Percentiles rank a stretch among this genome's conserved stretches.
Evolutionary conservation across 1,140 invertebrate genomes (phyloP).

Genomic region (Cydia strobilella): DNA sequence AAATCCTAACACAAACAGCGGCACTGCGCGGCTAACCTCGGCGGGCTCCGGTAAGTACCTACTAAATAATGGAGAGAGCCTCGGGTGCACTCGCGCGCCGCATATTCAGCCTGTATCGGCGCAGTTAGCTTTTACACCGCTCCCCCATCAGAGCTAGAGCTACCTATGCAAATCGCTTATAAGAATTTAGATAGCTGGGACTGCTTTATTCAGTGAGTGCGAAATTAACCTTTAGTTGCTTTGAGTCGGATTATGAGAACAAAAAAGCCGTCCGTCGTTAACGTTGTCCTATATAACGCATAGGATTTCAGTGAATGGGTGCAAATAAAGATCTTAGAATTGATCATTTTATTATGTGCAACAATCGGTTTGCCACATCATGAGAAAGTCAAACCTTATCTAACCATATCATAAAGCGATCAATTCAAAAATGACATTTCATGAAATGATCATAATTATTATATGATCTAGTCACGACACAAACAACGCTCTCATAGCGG

Average conservation of each 20-base stretch:
- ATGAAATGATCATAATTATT: too few species aligned
- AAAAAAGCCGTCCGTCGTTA: not conserved
- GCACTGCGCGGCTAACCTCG: conserved; percentile 6
- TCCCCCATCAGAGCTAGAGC: not conserved
- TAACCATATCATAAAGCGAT: too few species aligned
- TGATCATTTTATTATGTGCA: too few species aligned
- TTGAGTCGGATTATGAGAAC: not conserved
- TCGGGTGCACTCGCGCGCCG: not conserved
- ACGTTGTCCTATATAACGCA: too few species aligned
- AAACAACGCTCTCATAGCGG: too few species aligned
- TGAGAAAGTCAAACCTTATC: too few species aligned
- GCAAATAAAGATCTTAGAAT: too few species aligned
- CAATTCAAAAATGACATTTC: too few species aligned
- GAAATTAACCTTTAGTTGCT: not conserved
- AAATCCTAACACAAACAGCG: not conserved
- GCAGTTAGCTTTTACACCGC: conserved; percentile 14
- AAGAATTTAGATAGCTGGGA: conserved; percentile 7
- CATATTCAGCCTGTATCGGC: conserved; percentile 26
- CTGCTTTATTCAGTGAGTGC: conserved; percentile 5
- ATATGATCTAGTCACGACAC: too few species aligned
- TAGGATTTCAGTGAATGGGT: too few species aligned
- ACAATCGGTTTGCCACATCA: too few species aligned
- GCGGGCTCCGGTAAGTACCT: conserved; percentile 10
- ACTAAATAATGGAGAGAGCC: conserved; percentile 18
- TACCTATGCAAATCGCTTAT: conserved; percentile 20